Evolutionary conservation across 2,888 invertebrate species (phyloP).

Genomic region (Creontiades dilutus): DNA sequence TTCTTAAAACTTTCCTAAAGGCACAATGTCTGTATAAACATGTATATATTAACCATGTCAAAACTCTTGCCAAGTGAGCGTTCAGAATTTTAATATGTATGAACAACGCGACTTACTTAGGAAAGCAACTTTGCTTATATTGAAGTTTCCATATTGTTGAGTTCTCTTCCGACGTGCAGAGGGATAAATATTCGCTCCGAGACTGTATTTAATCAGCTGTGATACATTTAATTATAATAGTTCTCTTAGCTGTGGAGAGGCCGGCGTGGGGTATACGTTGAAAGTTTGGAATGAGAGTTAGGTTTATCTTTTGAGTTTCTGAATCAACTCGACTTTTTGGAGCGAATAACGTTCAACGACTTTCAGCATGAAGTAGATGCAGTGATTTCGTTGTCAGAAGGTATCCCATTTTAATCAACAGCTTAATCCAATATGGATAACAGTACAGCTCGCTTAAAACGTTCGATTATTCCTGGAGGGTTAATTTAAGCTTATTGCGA

Average conservation of each 20-base stretch:
- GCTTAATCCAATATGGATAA: too few species aligned
- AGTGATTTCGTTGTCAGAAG: background rate
- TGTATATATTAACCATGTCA: constrained; percentile 73
- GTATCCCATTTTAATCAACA: too few species aligned
- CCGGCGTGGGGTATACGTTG: background rate
- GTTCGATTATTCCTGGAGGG: too few species aligned
- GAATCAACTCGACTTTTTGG: background rate
- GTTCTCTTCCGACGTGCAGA: constrained; percentile 29
- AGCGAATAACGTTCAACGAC: background rate
- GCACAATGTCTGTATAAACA: constrained; percentile 72
- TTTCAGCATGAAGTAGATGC: background rate
- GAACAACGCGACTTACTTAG: constrained; percentile 68
- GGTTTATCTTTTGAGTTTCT: constrained; percentile 29
- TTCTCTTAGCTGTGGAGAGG: background rate
- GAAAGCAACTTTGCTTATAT: constrained; percentile 55
- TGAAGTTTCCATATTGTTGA: constrained; percentile 60
- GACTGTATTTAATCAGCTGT: constrained; percentile 49
- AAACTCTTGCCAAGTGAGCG: constrained; percentile 69
- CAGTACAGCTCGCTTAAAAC: too few species aligned
- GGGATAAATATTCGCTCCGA: constrained; percentile 49
- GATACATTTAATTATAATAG: constrained; percentile 49
- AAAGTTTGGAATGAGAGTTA: background rate
- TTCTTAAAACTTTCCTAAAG: constrained; percentile 71
- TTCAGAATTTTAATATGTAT: constrained; percentile 74
- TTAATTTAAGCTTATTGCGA: too few species aligned